Evolutionary conservation across 2,113 vertebrate species (phyloP), one percentile per base, ranked within the genome.

Genomic region (Platysteira castanea): DNA sequence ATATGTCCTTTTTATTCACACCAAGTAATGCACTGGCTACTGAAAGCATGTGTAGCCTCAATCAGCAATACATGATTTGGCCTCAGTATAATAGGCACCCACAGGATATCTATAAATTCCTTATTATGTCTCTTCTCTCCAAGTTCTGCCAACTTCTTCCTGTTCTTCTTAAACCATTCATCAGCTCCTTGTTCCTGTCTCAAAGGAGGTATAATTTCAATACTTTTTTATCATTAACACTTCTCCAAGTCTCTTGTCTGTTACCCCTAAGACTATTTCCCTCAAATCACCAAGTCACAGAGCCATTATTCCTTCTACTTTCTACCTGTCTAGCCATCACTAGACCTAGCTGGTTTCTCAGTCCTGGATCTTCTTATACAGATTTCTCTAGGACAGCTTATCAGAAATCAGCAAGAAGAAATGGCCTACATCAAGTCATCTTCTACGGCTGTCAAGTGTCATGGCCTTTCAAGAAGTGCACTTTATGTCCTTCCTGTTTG

Each of bases 1-100:
- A 54, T 87, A 49, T 54, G 54, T 76, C 49, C 41, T 90, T 94
- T 96, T 83, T 53, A 82, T 91, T 90, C 57, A 80, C 83, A 88
- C 17, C 2, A 28, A 70, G 49, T 61, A 73, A 35, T 83, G 10
- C 39, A 57, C 7, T 94, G 41, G 22, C 28, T 86, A 18, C 42
- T 92, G 81, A 74, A 88, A 83, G 59, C 41, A 3, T 42, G 28
- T 64, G 23, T 73, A 73, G 26, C 39, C 46, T 85, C 56, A 49
- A 24, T 85, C 63, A 90, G 15, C 31, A 76, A 46, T 61, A 80
- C 18, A 15, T 67, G 42, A 61, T 76, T 94, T 85, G 46, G 63
- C n/a, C 21, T 92, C 37, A 69, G 16, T 15, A 54, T 54, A 67
- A 60, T 54, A 94, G 1, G 2, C 13, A 76, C 46, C 26, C 57